phyloP scores from a whole-genome alignment of 2,797 vertebrate genomes.

The Crenuchus spilurus region DNA sequence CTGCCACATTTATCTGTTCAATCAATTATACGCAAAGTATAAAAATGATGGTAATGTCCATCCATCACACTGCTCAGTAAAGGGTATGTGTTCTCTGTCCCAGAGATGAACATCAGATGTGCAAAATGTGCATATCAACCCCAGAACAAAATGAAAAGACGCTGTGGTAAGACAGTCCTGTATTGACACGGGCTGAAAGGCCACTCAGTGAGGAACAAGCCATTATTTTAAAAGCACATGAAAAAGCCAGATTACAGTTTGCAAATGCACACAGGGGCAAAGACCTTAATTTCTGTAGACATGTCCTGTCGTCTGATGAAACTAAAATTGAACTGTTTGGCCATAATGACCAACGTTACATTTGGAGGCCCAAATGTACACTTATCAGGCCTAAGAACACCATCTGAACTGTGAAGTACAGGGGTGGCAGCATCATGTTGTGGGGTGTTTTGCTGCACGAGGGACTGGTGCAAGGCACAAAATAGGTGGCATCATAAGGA shows the following conservation, averaged over 20 bases:
- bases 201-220: neutral
- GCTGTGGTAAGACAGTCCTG: slow-evolving; percentile 8
- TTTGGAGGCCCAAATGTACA: neutral
- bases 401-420: slow-evolving; percentile 8
- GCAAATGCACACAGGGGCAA: slow-evolving; percentile 18
- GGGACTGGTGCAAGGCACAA: slow-evolving; percentile 12
- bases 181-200: slow-evolving; percentile 24
- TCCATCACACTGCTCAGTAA: slow-evolving; percentile 8
- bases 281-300: too few species aligned
- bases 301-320: slow-evolving; percentile 22
- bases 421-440: slow-evolving; percentile 34
- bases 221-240: too few species aligned
- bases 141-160: too few species aligned
- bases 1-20: neutral
- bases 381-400: slow-evolving; percentile 6
- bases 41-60: neutral
- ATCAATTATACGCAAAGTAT: neutral
- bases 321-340: slow-evolving; percentile 22
- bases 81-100: neutral
- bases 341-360: slow-evolving; percentile 8
- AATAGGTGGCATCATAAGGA: slow-evolving; percentile 6
- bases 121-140: too few species aligned
- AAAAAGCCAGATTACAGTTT: slow-evolving; percentile 21
- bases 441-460: too few species aligned
- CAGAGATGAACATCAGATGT: neutral